Evolutionary conservation across 2,113 vertebrate species (phyloP).

Genomic region (Erinaceus europaeus): DNA sequence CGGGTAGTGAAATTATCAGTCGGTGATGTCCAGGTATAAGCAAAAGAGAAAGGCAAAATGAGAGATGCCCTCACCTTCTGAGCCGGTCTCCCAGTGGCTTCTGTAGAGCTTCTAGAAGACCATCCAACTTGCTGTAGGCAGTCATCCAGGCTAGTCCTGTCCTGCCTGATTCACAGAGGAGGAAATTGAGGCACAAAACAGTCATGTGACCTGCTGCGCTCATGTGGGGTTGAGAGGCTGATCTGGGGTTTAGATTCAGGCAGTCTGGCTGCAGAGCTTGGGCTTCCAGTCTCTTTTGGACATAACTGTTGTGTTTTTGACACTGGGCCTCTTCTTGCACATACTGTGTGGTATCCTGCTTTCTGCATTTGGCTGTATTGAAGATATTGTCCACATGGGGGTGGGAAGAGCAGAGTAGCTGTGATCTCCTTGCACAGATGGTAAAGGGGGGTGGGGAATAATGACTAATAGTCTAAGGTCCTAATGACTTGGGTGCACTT

Average conservation of each 20-base stretch:
- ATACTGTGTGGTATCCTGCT: background rate
- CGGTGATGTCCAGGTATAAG: too few species aligned
- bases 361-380: too few species aligned
- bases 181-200: background rate
- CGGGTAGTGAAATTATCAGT: too few species aligned
- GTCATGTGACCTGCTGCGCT: background rate
- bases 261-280: background rate
- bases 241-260: too few species aligned
- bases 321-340: accelerated
- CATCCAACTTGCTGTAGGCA: too few species aligned
- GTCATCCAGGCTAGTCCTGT: too few species aligned
- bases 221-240: background rate
- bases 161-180: background rate
- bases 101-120: too few species aligned
- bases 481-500: background rate
- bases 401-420: background rate
- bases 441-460: background rate
- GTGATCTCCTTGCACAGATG: background rate
- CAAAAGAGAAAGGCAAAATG: too few species aligned
- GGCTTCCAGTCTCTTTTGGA: accelerated
- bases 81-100: background rate
- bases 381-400: too few species aligned
- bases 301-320: accelerated
- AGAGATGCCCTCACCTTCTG: background rate
- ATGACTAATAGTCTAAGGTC: accelerated